Evolutionary conservation across 2,888 invertebrate genomes (phyloP), one percentile per base, ranked within the genome.

Genomic region (Tenthredo notha): DNA sequence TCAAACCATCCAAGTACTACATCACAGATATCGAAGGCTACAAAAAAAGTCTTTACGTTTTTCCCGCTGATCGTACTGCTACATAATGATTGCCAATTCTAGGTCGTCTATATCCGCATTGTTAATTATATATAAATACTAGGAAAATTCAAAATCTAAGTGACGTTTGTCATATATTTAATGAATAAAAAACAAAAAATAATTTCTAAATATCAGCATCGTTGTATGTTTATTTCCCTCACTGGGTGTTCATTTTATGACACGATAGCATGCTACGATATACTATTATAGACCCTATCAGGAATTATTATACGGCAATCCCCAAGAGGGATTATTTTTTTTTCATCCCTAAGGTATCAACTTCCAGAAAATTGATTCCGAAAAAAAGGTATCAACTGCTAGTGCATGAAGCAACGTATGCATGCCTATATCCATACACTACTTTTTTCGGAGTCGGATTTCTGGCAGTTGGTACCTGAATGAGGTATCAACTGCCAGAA

Each of bases 11-110:
- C 0, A 85, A 85, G 37, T 86, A 89, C 84, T 90, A 87, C 25
- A 89, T 93, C 40, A 90, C 88, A 9, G 86, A 91, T 72, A 87
- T 92, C 58, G 88, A 90, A 85, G 86, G 87, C 4, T 92, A 87
- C 74, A 92, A 91, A 85, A 88, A 82, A 2, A 74, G 72, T 29
- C 86, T 92, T 5, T 86, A 87, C 43, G 85, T 88, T 4, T 92
- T 88, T 85, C 90, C 91, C 5, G 43, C 87, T 7, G 85, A 86
- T 47, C 82, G 83, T 21, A 85, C 58, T 54, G 85, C 86, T 43
- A 85, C 85, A 86, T 88, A 86, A 88, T 67, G 65, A 43, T 82
- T 61, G 65, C 33, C 15, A 82, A 33, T 47, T 29, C 3, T 40
- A 85, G 54, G 67, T 65, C 10, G 29, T 40, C n/a, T 33, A 54